Evolutionary conservation across 2,888 invertebrate species (phyloP), one percentile per base, ranked within the genome.

Genomic region (Melikaiella ostensackeni): DNA sequence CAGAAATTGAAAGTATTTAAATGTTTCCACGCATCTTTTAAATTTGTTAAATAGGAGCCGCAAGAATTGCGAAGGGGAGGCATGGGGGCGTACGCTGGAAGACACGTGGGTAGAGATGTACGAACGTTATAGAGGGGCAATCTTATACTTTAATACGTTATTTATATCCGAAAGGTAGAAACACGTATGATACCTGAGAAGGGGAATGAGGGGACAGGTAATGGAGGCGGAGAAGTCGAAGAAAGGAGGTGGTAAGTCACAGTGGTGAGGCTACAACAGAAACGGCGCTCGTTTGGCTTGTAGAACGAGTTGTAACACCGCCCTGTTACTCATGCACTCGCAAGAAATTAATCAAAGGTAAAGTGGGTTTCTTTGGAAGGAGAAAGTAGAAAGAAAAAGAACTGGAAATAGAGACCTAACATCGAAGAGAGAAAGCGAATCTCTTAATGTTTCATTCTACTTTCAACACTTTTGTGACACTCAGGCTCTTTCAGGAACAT

Each of bases 301-400:
- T 87, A 85, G 86, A 88, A 87, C 87, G 85, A 87, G 84, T 85
- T 86, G 85, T 87, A 84, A 86, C 84, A 86, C 81, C 81, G 84
- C 81, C 82, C 82, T 86, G 86, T 85, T 84, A 84, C 84, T 80
- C 82, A 75, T 77, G 79, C 80, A 70, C 77, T 78, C 79, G 55
- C 80, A 77, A 82, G 84, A 87, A 88, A 88, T 88, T 88, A 88
- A 88, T 87, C 87, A 87, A 85, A 85, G 84, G 82, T 78, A 82
- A 84, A 81, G 85, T 81, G 81, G 81, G 76, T 78, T 76, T 70
- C 75, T 64, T 62, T 38, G n/a, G 42, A 59, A 50, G 16, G 16
- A 63, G 57, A 35, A 38, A 55, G 46, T 46, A 55, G 76, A 30
- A 55, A 55, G 55, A 55, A 55, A 55, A 55, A 55, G 55, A 21